Base-by-base conservation (phyloP, 2,797 vertebrate genomes). In the Eulemur mongoz region DNA sequence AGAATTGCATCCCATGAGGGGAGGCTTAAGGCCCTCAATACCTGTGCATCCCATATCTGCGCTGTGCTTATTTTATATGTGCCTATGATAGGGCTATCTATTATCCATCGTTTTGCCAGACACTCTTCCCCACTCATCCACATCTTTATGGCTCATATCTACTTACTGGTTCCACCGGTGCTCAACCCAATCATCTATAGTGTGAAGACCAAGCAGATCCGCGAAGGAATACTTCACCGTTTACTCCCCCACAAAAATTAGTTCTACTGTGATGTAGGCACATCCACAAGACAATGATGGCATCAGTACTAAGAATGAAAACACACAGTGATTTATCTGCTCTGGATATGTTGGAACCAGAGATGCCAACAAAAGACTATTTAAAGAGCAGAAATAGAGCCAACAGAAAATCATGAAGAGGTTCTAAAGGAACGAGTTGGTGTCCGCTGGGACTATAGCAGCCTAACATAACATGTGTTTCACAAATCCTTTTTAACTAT, bases 161-260 rank as follows among this genome's bases (percentile, higher is more conserved):
- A 98, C 0, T 97, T 98, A 0, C 85, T 98, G 50, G 94, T 98
- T 0, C 98, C 98, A 0, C 98, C 98, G 0, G 97, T 98, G 93
- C 98, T 98, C 79, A 98, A 98, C 87, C 98, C 98, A 72, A 89
- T 98, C 0, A 98, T 98, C 2, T 99, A 99, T 0, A 98, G 98
- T 35, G 97, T 98, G 86, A 98, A 98, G 95, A 99, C 97, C 0
- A 93, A 96, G 81, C 98, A 98, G 93, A 98, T 99, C 61, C 80
- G 93, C 5, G 96, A 98, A 92, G 97, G 98, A 0, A 52, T 98
- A 0, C 0, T 17, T 1, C 95, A 79, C 10, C 35, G 98, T 0
- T 20, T 98, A 15, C 93, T 91, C 27, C 93, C 30, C 4, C 3
- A 14, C 54, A 23, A 93, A 83, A 84, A 54, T 76, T 5, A 38